Base-by-base conservation (phyloP, 2,113 vertebrate genomes). In the Phoxinus phoxinus region DNA sequence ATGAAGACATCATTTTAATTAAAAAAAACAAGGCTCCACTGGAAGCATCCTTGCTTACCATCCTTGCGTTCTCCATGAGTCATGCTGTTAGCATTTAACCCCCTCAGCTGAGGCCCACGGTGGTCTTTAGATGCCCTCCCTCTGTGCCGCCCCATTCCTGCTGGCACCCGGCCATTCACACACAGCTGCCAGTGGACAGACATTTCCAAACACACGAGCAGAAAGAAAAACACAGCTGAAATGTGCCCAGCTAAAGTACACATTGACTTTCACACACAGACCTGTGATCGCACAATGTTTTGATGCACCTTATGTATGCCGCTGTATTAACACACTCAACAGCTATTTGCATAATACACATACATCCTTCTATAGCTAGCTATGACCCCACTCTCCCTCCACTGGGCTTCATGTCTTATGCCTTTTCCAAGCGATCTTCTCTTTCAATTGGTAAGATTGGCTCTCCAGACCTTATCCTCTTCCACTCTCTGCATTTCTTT, bases 31-130 rank as follows among this genome's bases (percentile, higher is more conserved):
- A 8, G n/a, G n/a, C 41, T 48, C 13, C 41, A 27, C 41, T 74
- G n/a, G 37, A 48, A 46, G 41, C 41, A 58, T 41, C 71, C 15
- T 41, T 41, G 59, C n/a, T 44, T 35, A 13, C 21, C 10, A 32
- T 82, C 8, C 23, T 51, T 74, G 75, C 32, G 15, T 73, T 46
- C 35, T 30, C 21, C 21, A 41, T 82, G 51, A 73, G 30, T 77
- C 61, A 72, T 80, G n/a, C 86, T 84, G 89, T 91, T 89, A 78
- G 73, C 84, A 79, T 85, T 73, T 84, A 44, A 75, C 77, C 46
- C 25, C 19, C 32, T 69, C 87, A 86, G 27, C 72, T 67, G 82
- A 88, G 82, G 27, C 61, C 48, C 25, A 58, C 71, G 13, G 8
- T 84, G 72, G 81, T 56, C 77, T 81, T 73, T 32, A 61, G 51